phyloP scores from a whole-genome alignment of 2,888 invertebrate species.

The Trichogramma evanescens region DNA sequence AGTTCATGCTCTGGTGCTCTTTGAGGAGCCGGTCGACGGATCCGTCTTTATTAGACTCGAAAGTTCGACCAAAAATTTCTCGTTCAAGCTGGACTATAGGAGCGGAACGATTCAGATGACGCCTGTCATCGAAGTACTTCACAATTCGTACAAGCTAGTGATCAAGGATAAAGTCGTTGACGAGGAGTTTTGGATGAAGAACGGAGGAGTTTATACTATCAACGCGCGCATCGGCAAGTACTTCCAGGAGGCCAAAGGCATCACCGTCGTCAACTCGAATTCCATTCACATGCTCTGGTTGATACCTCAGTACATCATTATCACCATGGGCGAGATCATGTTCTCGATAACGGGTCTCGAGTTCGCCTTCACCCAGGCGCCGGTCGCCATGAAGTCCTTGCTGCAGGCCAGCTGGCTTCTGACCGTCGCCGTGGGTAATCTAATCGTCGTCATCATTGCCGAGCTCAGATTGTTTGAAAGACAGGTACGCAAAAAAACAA shows the following conservation, averaged over 20 bases:
- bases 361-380: constrained; percentile 93
- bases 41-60: constrained; percentile 8
- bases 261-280: constrained; percentile 61
- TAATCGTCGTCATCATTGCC: constrained; percentile 85
- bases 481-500: constrained; percentile 54
- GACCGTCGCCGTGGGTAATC: constrained; percentile 87
- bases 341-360: constrained; percentile 92
- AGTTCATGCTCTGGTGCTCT: constrained; percentile 39
- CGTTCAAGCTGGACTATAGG: neutral
- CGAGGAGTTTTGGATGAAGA: constrained; percentile 18
- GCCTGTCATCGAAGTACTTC: constrained; percentile 34
- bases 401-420: constrained; percentile 87
- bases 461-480: constrained; percentile 68
- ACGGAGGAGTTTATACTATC: constrained; percentile 62
- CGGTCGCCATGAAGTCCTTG: constrained; percentile 88
- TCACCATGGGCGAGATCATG: constrained; percentile 91
- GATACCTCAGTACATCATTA: constrained; percentile 85
- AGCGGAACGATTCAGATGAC: neutral
- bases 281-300: constrained; percentile 76
- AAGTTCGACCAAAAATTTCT: neutral
- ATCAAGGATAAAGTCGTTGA: constrained; percentile 42
- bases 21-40: neutral
- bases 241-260: constrained; percentile 27
- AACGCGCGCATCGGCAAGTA: constrained; percentile 46
- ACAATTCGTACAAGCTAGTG: constrained; percentile 45